Base-by-base conservation (phyloP, 2,113 vertebrate species). In the Candoia aspera region DNA sequence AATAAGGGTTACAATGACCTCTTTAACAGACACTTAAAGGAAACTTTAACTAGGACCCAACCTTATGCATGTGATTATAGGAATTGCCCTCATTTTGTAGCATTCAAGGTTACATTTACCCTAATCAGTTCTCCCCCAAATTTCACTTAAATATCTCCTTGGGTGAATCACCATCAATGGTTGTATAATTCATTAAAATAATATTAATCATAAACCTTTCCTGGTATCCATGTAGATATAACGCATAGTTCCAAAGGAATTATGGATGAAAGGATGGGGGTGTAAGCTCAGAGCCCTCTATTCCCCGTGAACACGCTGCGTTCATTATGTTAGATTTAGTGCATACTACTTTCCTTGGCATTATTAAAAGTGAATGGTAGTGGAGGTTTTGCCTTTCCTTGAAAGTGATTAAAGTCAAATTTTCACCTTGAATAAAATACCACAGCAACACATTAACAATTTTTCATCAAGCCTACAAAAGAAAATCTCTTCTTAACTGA, bases 111-210 rank as follows among this genome's bases (percentile, higher is more conserved):
- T 42, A 46, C 26, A 53, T 59, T 88, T 84, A 92, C 73, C 23
- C 6, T 64, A 42, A 17, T 62, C 87, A 4, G 19, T 55, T 26
- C 58, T 62, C 79, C 84, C 49, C 79, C 58, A 85, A 37, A 92
- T 85, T 85, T 64, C 87, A 85, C 87, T 89, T 55, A 60, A 92
- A 85, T 94, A 95, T 94, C 95, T 60, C 91, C 68, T 94, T 94
- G 62, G 92, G 92, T 94, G 96, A 95, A 96, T 95, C 93, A 90
- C 95, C 91, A 95, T 95, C 95, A 96, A 93, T 91, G 96, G 92
- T 96, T 95, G 95, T 95, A 96, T 96, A 96, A 96, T 96, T 97
- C 96, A 97, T 97, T 97, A 97, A 97, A 96, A 96, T 97, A 96
- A 96, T 92, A 96, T 93, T 97, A 96, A 96, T 94, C 91, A 54